Evolutionary conservation across 2,888 invertebrate species (phyloP), one percentile per base, ranked within the genome.

Genomic region (Lacanobia oleracea): DNA sequence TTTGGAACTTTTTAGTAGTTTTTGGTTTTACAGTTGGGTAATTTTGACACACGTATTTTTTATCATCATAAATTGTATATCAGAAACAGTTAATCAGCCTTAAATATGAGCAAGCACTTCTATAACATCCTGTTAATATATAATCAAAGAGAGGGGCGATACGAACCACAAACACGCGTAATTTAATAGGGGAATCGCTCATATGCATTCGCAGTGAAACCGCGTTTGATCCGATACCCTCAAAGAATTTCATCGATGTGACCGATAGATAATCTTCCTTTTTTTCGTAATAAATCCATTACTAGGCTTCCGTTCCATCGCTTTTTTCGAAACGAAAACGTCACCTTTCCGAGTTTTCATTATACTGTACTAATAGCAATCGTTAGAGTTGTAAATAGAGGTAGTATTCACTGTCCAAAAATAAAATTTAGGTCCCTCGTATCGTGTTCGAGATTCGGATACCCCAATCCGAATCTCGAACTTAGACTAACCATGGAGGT

Each of bases 151-250:
- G 63, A 57, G 43, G 59, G 57, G 57, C 53, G 45, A 68, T 72
- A 53, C 54, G 72, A 56, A 72, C 27, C 18, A 72, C 63, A 77
- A 67, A 74, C 79, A 76, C 48, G 68, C 56, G 59, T 69, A 70
- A 77, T 75, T 72, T 37, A 72, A 74, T 72, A 67, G 66, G 65
- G 59, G 70, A 68, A 64, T 59, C 68, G 51, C 68, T 78, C 68
- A 68, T 59, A 77, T 71, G 67, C 61, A 84, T 75, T 69, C 70
- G 71, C 68, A 68, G 64, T 69, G 61, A 70, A 75, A 68, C 57
- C 72, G 54, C 74, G 61, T 82, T 77, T 72, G 72, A 84, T 79
- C 74, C 45, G 53, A 72, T 68, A 68, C 51, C 51, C 48, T 73
- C 77, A 60, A 75, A 75, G 59, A 73, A 66, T 79, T 73, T 60